Evolutionary conservation across 1,140 invertebrate species (phyloP), one percentile per base, ranked within the genome.

Genomic region (Zaprionus davidi): DNA sequence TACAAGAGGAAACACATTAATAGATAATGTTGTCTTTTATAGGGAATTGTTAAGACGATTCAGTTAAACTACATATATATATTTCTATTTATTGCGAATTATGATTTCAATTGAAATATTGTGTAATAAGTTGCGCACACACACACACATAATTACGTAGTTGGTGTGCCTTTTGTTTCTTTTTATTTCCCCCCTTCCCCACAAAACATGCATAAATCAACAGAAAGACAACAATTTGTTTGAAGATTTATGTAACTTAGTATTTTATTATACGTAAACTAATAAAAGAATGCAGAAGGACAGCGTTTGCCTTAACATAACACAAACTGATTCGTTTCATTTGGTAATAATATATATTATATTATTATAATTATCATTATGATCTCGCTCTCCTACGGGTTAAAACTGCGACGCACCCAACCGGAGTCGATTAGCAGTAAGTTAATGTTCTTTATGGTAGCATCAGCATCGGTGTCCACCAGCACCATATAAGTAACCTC

Each of bases 251-350:
- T 92, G 86, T 90, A 88, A 88, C 90, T 90, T 90, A 91, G 86
- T 92, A 92, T 92, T 92, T 92, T 92, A 92, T 91, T 92, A 92
- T 87, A 92, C 90, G 90, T 92, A 92, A 92, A 91, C 84, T 91
- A 92, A 83, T 88, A 92, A 88, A 78, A 59, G 75, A 87, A 85
- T 91, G 83, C 86, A 92, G 90, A 91, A 92, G 86, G 91, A 92
- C 90, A 92, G 90, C 86, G 86, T 90, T 92, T 92, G 91, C 90
- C 91, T 92, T 92, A 92, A 86, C 81, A 88, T 90, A 85, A 90
- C 63, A 79, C 46, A 60, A 64, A n/a, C 24, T 17, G 5, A 53
- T 20, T 17, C 59, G 67, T 90, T 88, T 84, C 55, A 71, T 34
- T 78, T 26, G 24, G 9, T 9, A 17, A 13, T 31, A 55, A 56